Percentiles rank a stretch among this genome's conserved stretches.
Conservation (phyloP, 2,113 vertebrate genomes). For the Amphiprion ocellaris region DNA sequence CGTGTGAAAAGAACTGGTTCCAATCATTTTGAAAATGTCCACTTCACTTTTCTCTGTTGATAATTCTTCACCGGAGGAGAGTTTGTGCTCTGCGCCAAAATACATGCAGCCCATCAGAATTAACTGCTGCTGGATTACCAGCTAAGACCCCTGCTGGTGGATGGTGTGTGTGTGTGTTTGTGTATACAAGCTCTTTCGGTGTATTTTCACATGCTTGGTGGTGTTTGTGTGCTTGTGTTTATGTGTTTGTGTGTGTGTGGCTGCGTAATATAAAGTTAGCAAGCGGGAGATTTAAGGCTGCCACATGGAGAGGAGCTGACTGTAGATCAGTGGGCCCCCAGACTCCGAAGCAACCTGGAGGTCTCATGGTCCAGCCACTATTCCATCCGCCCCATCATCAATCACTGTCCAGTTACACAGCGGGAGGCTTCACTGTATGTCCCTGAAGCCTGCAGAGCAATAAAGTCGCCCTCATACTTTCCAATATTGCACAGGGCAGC, state of each 20-base stretch:
- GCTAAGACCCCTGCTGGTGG: not conserved
- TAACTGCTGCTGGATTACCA: constrained; percentile 12
- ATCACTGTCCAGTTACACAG: constrained; percentile 63
- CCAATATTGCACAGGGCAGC: constrained; percentile 33
- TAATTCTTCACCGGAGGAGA: constrained; percentile 34
- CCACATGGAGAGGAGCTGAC: constrained; percentile 38
- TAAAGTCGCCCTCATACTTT: constrained; percentile 58
- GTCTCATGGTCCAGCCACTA: constrained; percentile 39
- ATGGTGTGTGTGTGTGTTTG: not conserved
- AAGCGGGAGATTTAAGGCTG: constrained; percentile 48
- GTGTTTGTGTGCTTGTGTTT: constrained; percentile 35
- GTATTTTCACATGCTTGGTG: not conserved
- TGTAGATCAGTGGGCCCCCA: constrained; percentile 45
- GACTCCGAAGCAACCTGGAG: constrained; percentile 47
- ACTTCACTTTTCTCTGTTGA: constrained; percentile 35
- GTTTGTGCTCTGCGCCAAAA: not conserved
- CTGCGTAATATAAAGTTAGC: not conserved
- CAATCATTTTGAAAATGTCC: constrained; percentile 37
- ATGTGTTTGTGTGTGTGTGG: constrained; percentile 4
- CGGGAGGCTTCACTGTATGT: constrained; percentile 31
- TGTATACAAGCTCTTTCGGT: not conserved
- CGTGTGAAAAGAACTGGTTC: constrained; percentile 50
- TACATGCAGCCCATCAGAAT: constrained; percentile 15
- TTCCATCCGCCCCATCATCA: constrained; percentile 62
- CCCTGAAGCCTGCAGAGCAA: constrained; percentile 42